Conservation (phyloP, 1,140 invertebrate genomes). For the Megalonaias nervosa region DNA sequence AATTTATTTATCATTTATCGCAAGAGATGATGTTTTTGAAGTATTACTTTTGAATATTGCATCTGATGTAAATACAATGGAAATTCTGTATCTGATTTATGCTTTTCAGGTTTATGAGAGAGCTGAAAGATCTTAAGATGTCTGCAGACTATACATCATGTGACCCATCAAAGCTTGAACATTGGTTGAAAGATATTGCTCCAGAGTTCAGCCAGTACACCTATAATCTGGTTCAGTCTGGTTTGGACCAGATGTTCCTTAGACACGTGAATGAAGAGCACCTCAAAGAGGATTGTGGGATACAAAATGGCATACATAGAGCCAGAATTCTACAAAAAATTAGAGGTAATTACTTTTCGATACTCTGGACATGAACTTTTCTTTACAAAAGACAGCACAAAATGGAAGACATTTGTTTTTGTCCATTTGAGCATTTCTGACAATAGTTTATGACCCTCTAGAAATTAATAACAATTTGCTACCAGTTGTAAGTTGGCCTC, state of each 20-base stretch:
- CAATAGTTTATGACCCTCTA: no score
- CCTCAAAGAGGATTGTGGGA: conserved; percentile 88
- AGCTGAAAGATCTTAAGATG: conserved; percentile 94
- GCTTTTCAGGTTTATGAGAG: conserved; percentile 86
- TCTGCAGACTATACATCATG: conserved; percentile 97
- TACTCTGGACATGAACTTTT: no score
- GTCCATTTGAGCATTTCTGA: no score
- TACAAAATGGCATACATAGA: conserved; percentile 94
- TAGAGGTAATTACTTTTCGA: conserved; percentile 81
- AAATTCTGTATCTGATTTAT: no score
- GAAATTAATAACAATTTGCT: no score
- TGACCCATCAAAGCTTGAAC: conserved; percentile 92
- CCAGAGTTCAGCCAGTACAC: conserved; percentile 97
- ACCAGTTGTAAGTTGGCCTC: no score
- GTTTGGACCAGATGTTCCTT: conserved; percentile 87
- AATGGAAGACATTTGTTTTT: no score
- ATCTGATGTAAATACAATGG: no score
- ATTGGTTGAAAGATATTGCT: conserved; percentile 89
- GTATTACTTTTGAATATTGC: no score
- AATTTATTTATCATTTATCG: no score
- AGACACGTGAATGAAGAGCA: conserved; percentile 88
- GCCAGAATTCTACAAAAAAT: conserved; percentile 91
- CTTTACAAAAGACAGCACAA: no score
- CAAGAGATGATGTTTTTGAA: no score
- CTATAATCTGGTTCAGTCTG: conserved; percentile 95